Percentiles rank a stretch among this genome's conserved stretches.
These are phyloP conservation scores for Bembecia ichneumoniformis DNA, from an alignment of 2,888 invertebrate genomes.

Conservation along the genomic window DNA sequence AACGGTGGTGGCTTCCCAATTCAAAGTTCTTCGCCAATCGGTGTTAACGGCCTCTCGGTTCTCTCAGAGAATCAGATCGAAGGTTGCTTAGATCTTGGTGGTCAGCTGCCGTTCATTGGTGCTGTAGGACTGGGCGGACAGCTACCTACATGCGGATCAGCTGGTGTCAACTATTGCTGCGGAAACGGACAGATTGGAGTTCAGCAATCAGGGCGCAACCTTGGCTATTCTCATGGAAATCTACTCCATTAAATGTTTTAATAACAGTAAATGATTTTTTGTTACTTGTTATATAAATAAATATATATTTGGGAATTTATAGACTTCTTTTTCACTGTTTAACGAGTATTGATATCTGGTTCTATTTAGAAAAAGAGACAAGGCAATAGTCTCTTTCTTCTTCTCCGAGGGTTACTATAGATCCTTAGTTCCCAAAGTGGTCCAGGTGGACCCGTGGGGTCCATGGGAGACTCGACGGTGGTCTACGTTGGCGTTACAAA, in stretches of 20 bases:
- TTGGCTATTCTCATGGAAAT: neutral
- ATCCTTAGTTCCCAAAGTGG: too few species aligned
- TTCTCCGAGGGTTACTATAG: too few species aligned
- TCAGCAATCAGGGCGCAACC: neutral
- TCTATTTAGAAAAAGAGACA: neutral
- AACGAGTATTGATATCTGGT: too few species aligned
- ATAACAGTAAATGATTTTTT: neutral
- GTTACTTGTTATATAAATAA: neutral
- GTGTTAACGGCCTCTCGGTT: conserved; percentile 27
- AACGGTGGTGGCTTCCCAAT: neutral
- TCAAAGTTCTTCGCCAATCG: conserved; percentile 23
- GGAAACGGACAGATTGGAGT: conserved; percentile 20
- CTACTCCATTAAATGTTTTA: neutral
- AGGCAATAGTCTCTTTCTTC: neutral
- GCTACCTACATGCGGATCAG: conserved; percentile 25
- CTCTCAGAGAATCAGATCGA: conserved; percentile 28
- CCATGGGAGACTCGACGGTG: too few species aligned
- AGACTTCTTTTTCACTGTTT: neutral
- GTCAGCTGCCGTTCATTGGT: conserved; percentile 35
- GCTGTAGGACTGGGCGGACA: conserved; percentile 27
- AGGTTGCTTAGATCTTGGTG: conserved; percentile 24
- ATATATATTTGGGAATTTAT: too few species aligned
- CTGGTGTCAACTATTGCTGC: conserved; percentile 22
- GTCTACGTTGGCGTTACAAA: too few species aligned
- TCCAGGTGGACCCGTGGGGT: too few species aligned